Evolutionary conservation across 2,113 vertebrate genomes (phyloP).

Genomic region (Manacus vitellinus): DNA sequence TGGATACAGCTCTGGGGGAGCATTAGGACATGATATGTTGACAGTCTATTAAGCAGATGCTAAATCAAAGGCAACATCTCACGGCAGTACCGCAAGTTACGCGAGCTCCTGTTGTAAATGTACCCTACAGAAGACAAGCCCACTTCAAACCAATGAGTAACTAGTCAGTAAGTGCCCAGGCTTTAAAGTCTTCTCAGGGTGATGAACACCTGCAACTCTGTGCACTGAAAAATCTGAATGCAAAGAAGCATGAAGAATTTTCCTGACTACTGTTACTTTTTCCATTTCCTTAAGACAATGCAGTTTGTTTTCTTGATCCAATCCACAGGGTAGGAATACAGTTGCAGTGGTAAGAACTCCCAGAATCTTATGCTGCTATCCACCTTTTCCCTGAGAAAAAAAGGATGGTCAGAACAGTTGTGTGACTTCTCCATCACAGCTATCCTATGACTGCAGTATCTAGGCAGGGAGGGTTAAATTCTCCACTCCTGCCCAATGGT

Average conservation of each 20-base stretch:
- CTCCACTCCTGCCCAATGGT: background rate
- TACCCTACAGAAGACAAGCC: background rate
- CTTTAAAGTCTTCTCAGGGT: background rate
- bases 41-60: background rate
- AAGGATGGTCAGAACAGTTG: background rate
- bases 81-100: too few species aligned
- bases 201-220: background rate
- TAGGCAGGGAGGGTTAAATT: background rate
- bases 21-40: background rate
- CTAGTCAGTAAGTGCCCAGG: background rate
- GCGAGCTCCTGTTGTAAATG: background rate
- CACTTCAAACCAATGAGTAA: background rate
- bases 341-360: background rate
- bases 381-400: background rate
- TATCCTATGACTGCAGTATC: background rate
- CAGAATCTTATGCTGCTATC: background rate
- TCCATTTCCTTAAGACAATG: background rate
- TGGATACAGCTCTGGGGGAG: too few species aligned
- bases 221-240: background rate
- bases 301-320: background rate
- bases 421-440: background rate
- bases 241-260: background rate
- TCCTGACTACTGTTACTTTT: background rate
- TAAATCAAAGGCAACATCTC: background rate
- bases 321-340: background rate